Percentiles rank a stretch among this genome's conserved stretches.
Evolutionary conservation across 1,140 invertebrate species (phyloP).

Genomic region (Camponotus vicinus): DNA sequence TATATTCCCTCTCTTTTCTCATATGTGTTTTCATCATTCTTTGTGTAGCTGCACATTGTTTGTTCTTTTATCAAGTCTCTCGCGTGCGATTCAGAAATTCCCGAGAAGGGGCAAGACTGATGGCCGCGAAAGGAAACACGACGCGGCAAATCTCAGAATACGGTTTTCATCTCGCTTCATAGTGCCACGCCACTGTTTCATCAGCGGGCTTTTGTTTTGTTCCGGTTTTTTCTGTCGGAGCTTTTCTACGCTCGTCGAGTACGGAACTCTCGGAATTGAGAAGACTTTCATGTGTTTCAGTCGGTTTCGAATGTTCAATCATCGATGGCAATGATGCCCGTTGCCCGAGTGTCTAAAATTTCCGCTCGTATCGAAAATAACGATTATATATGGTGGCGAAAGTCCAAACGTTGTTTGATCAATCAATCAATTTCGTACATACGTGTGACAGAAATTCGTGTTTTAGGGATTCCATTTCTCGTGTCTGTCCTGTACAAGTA

Average conservation of each 20-base stretch:
- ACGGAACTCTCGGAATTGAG: not conserved
- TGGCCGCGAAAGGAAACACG: not conserved
- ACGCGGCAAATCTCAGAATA: slow-evolving; percentile 28
- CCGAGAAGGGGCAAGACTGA: slow-evolving; percentile 28
- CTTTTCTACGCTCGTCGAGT: not conserved
- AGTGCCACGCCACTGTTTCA: slow-evolving; percentile 41
- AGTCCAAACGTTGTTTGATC: not conserved
- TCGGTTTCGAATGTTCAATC: slow-evolving; percentile 25
- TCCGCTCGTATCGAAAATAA: not conserved
- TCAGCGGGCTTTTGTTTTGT: not conserved
- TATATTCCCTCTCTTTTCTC: not conserved
- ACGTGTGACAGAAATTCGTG: not conserved
- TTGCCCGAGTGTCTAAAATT: slow-evolving; percentile 6
- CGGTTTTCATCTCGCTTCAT: slow-evolving; percentile 40
- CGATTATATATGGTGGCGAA: not conserved
- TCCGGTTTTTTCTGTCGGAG: not conserved
- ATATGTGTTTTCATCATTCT: slow-evolving; percentile 27
- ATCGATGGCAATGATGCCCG: not conserved
- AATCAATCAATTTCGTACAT: not conserved
- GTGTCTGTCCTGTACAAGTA: not conserved
- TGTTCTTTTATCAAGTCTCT: slow-evolving; percentile 18
- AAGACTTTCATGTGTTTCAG: slow-evolving; percentile 20
- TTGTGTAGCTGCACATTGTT: not conserved
- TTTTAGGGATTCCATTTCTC: not conserved
- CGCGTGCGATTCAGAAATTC: slow-evolving; percentile 35